Conservation (phyloP, 1,140 invertebrate genomes). For the Acromyrmex echinatior region DNA sequence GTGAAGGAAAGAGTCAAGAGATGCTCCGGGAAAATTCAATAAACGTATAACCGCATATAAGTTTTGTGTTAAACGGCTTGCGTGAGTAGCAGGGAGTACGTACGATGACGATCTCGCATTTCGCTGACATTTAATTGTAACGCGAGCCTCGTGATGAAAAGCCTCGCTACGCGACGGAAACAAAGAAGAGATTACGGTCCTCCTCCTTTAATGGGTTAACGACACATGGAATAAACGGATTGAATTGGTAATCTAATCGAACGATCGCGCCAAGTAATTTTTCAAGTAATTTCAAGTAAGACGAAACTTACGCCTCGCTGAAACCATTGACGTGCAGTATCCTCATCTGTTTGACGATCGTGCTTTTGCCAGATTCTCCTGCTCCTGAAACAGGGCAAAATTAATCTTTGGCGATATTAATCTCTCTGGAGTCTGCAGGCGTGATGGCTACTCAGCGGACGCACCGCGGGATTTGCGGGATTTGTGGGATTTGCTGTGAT, state of each 20-base stretch:
- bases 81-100: neutral
- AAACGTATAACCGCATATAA: neutral
- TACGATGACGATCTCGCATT: constrained; percentile 34
- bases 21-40: constrained; percentile 15
- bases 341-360: constrained; percentile 99
- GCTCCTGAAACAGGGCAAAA: constrained; percentile 89
- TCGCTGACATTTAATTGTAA: constrained; percentile 58
- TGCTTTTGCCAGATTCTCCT: constrained; percentile 99
- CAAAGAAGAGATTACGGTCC: constrained; percentile 51
- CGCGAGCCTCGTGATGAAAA: constrained; percentile 50
- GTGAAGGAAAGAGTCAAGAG: too few relatives aligned
- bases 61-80: constrained; percentile 13
- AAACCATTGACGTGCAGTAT: constrained; percentile 99
- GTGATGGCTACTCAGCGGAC: neutral
- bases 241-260: too few relatives aligned
- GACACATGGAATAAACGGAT: neutral
- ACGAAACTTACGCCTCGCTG: constrained; percentile 92
- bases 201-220: constrained; percentile 55
- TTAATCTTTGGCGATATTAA: constrained; percentile 2
- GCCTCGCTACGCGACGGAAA: neutral
- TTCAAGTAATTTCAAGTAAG: constrained; percentile 42
- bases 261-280: neutral
- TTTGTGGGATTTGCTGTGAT: neutral
- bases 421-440: neutral
- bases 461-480: neutral